Conservation (phyloP, 2,113 vertebrate species). For the Melanotaenia duboulayi region DNA sequence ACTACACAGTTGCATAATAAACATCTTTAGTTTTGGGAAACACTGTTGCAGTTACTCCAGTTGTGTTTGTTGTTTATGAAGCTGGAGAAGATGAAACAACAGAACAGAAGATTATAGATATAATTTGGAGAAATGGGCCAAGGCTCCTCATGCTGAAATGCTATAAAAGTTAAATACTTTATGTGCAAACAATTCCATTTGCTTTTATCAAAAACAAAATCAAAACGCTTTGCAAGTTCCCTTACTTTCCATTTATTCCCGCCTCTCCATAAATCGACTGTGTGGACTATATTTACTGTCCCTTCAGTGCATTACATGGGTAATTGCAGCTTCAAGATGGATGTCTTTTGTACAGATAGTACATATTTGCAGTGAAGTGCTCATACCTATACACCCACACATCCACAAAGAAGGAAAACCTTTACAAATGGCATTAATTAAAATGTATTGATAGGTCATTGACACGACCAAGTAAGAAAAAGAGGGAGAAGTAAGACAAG, state of each 20-base stretch:
- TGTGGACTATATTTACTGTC: not conserved
- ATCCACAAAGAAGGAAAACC: not conserved
- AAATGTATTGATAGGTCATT: constrained; percentile 27
- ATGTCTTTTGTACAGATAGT: not conserved
- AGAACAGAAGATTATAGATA: not conserved
- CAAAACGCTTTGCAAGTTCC: not conserved
- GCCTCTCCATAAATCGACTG: not conserved
- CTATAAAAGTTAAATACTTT: constrained; percentile 4
- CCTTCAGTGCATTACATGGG: not conserved
- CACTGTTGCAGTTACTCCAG: too few relatives aligned
- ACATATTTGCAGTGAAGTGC: not conserved
- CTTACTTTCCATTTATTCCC: not conserved
- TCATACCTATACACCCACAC: not conserved
- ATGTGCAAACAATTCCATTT: constrained; percentile 13
- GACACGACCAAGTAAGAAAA: constrained; percentile 15
- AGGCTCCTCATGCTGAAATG: constrained; percentile 1
- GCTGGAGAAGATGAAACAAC: not conserved
- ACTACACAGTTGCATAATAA: not conserved
- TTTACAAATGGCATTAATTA: constrained; percentile 25
- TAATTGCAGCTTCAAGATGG: not conserved
- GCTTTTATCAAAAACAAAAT: not conserved
- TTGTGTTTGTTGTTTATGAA: not conserved
- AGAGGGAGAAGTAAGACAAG: constrained; percentile 4
- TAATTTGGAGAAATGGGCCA: not conserved
- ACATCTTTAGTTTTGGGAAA: not conserved